Conservation (phyloP, 2,113 vertebrate species). For the Leptosomus discolor region DNA sequence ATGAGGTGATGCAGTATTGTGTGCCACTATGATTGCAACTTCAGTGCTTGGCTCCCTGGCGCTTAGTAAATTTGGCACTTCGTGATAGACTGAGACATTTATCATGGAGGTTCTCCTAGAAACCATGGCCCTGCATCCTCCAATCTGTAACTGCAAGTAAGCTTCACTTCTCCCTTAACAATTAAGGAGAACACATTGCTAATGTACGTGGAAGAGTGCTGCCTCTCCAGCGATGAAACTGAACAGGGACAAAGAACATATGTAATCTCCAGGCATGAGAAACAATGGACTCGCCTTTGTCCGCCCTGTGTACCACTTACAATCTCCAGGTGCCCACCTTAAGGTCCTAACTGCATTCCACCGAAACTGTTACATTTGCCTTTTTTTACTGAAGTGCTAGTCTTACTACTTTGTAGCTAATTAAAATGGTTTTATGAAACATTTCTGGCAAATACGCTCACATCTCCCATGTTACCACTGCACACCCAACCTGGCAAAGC, state of each 20-base stretch:
- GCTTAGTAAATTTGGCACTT: background rate
- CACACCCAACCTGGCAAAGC: background rate
- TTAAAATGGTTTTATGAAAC: background rate
- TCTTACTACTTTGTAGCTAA: background rate
- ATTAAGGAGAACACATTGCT: background rate
- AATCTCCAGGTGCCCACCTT: background rate
- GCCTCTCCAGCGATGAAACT: background rate
- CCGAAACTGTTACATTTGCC: background rate
- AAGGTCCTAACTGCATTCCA: background rate
- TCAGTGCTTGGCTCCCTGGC: background rate
- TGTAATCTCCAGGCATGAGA: background rate
- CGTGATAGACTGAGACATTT: background rate
- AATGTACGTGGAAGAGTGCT: background rate
- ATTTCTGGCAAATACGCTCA: background rate
- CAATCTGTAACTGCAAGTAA: background rate
- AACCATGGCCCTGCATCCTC: background rate
- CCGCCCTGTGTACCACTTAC: background rate
- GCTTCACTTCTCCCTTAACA: background rate
- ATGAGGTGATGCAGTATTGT: fast-evolving
- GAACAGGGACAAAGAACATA: background rate
- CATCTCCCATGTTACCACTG: background rate
- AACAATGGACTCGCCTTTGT: background rate
- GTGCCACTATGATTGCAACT: background rate
- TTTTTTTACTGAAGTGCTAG: background rate
- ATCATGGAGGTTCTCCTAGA: background rate